phyloP scores from a whole-genome alignment of 1,140 invertebrate genomes.

The Caenorhabditis tropicalis region DNA sequence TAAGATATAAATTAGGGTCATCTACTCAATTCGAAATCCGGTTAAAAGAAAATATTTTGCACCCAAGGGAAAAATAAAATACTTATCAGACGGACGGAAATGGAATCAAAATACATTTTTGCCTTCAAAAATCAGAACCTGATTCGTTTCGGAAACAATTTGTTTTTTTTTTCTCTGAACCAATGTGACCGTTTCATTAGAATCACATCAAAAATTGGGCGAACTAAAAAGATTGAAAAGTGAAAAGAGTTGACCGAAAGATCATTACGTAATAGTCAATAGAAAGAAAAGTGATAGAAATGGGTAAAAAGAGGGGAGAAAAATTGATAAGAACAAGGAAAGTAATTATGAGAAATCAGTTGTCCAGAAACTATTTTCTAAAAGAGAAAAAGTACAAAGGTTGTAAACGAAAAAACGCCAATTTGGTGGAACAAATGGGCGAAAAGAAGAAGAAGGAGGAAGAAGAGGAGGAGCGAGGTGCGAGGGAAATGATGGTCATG shows the following conservation, averaged over 20 bases:
- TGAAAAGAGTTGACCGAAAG: conserved; percentile 9
- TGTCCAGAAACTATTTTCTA: not conserved
- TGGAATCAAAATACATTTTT: no score
- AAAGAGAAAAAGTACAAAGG: not conserved
- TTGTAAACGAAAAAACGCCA: conserved; percentile 6
- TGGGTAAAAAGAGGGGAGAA: not conserved
- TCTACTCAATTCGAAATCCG: no score
- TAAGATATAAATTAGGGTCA: no score
- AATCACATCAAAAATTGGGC: not conserved
- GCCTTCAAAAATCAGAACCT: no score
- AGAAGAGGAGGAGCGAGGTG: not conserved
- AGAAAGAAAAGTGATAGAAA: not conserved
- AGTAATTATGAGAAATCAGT: not conserved
- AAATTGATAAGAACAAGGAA: conserved; percentile 1
- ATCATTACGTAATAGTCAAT: conserved; percentile 32
- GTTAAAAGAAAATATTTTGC: no score
- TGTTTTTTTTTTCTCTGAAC: no score
- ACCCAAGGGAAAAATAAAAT: no score
- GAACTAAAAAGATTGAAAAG: conserved; percentile 1
- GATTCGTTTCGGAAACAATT: no score
- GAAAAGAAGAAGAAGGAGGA: not conserved
- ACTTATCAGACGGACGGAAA: no score
- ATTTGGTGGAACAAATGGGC: conserved; percentile 11
- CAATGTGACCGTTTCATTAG: no score
- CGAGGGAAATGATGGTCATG: not conserved